A percentile compares a stretch with the other conserved stretches of the same genome.
Conservation (phyloP, 1,140 invertebrate genomes). For the Limonius californicus region DNA sequence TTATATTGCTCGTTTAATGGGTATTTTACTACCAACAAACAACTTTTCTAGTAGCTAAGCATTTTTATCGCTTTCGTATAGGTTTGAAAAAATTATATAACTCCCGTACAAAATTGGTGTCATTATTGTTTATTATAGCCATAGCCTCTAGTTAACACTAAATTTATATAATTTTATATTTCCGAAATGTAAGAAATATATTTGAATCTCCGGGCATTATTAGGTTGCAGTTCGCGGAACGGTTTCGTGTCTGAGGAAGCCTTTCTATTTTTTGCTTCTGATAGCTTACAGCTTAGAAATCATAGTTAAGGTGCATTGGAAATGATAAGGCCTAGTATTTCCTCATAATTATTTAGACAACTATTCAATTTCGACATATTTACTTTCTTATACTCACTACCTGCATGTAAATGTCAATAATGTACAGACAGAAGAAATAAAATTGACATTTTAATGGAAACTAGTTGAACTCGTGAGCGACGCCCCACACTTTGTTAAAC, state of each 20-base stretch:
- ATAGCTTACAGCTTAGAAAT: no score
- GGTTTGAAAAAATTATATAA: not conserved
- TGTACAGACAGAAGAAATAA: no score
- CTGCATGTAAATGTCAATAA: no score
- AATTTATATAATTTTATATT: conserved; percentile 7
- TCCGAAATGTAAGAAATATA: not conserved
- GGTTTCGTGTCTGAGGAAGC: not conserved
- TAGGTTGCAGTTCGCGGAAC: not conserved
- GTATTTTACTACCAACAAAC: not conserved
- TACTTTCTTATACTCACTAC: no score
- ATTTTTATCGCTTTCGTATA: not conserved
- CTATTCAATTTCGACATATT: no score
- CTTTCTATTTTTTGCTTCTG: no score
- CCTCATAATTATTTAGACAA: no score
- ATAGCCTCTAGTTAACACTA: conserved; percentile 4
- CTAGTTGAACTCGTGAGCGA: no score
- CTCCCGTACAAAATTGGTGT: not conserved
- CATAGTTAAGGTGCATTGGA: no score
- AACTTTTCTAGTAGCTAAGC: not conserved
- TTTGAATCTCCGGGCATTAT: not conserved
- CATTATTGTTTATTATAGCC: conserved; percentile 12
- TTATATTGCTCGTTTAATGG: not conserved
- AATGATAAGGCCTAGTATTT: no score
- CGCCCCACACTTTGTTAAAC: no score
- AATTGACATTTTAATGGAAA: no score